Conservation (phyloP, 2,888 invertebrate species). For the Ectemnius cavifrons region DNA sequence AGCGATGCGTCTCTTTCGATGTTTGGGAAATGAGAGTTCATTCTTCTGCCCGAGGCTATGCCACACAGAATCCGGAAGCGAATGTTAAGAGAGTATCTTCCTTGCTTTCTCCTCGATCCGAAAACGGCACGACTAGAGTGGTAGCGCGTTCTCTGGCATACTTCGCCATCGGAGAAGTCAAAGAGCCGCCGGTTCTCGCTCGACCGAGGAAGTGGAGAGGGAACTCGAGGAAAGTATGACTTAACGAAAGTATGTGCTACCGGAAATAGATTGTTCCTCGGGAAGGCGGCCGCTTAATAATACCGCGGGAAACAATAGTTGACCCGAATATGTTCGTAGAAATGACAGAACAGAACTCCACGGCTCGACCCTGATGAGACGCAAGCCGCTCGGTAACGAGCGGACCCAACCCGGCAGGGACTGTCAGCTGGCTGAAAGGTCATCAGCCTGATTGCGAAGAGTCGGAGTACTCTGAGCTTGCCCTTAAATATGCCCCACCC, state of each 20-base stretch:
- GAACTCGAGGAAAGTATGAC: slow-evolving; percentile 17
- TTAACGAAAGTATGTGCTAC: slow-evolving; percentile 50
- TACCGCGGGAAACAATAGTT: slow-evolving; percentile 65
- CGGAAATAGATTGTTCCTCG: slow-evolving; percentile 65
- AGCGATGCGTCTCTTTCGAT: too few relatives aligned
- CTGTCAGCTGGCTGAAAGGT: slow-evolving; percentile 45
- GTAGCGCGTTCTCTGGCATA: slow-evolving; percentile 48
- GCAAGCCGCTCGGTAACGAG: slow-evolving; percentile 36
- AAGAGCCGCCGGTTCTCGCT: slow-evolving; percentile 16
- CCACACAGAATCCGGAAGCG: too few relatives aligned
- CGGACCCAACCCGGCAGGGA: slow-evolving; percentile 28
- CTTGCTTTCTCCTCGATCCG: slow-evolving; percentile 47
- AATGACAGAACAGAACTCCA: slow-evolving; percentile 38
- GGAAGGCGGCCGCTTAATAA: slow-evolving; percentile 58
- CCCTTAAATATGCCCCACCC: slow-evolving; percentile 29
- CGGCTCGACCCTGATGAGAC: slow-evolving; percentile 54
- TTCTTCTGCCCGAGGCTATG: too few relatives aligned
- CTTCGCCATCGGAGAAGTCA: slow-evolving; percentile 29
- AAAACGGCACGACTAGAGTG: slow-evolving; percentile 33
- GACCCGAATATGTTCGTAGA: slow-evolving; percentile 62
- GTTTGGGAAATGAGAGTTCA: too few relatives aligned
- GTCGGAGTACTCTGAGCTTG: slow-evolving; percentile 11
- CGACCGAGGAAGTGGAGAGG: slow-evolving; percentile 8
- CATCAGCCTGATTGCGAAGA: slow-evolving; percentile 42
- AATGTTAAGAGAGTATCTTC: slow-evolving; percentile 30